phyloP scores from a whole-genome alignment of 2,797 vertebrate genomes.

The Alauda arvensis region DNA sequence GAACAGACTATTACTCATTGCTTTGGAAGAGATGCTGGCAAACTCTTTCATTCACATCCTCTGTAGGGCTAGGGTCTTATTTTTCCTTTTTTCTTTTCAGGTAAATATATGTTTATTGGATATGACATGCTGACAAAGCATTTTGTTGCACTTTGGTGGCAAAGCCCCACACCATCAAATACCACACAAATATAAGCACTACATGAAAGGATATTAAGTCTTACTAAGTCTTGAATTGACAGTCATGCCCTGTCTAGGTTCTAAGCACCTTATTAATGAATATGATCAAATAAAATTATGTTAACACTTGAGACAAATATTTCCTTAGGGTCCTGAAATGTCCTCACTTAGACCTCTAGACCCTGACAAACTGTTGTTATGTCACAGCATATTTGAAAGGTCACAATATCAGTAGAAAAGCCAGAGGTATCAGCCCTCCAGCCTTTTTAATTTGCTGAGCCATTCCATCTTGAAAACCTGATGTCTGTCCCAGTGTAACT shows the following conservation, averaged over 20 bases:
- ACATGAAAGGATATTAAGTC: neutral
- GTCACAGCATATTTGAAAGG: neutral
- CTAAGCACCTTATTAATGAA: neutral
- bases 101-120: neutral
- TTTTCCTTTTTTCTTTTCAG: neutral
- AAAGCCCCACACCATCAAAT: neutral
- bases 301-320: rapidly evolving
- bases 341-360: neutral
- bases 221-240: neutral
- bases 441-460: neutral
- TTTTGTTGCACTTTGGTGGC: neutral
- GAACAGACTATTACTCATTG: neutral
- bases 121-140: neutral
- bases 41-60: neutral
- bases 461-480: neutral
- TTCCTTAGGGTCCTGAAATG: neutral
- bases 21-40: neutral
- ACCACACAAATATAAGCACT: neutral
- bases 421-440: neutral
- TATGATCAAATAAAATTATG: neutral
- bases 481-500: neutral
- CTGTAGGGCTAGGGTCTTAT: neutral
- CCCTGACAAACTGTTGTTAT: neutral
- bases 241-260: neutral
- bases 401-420: neutral